Evolutionary conservation across 2,888 invertebrate species (phyloP), one percentile per base, ranked within the genome.

Genomic region (Hypomecis punctinalis): DNA sequence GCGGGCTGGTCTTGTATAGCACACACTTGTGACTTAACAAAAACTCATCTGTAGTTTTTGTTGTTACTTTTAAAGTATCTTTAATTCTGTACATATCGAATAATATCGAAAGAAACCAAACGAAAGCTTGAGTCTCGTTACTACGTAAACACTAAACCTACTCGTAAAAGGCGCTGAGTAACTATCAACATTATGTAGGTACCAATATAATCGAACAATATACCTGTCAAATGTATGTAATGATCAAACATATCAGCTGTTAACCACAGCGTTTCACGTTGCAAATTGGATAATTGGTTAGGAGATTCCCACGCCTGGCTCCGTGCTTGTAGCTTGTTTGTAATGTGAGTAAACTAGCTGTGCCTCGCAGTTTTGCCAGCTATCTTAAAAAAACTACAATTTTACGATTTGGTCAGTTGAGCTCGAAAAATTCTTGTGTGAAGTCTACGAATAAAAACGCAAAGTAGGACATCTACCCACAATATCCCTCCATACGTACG

Each of bases 211-310:
- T 13, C 69, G 67, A 73, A 76, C 75, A 79, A 76, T 75, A 77
- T 73, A 74, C 76, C 75, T 78, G 77, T 81, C 78, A 74, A 78
- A 79, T 81, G 72, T 77, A 80, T 76, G 73, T 75, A 73, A 76
- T 78, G 78, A 77, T 77, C 76, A 79, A 79, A 82, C 79, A 80
- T 76, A 76, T 76, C 72, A 74, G 68, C 68, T 68, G 57, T n/a
- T 61, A 69, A 69, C 70, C 65, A 68, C 55, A 48, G 60, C 71
- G 74, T 68, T 69, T 68, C 61, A 73, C 74, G 75, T 80, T 81
- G 80, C 80, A 88, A 89, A 88, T 85, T 86, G 85, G 85, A 88
- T 89, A 89, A 89, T 86, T 82, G 83, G 71, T 74, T 68, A 61
- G 67, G 70, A 76, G 68, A 71, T 83, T 85, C 86, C 81, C 83